These are phyloP conservation scores for Aythya baeri DNA, from an alignment of 2,113 vertebrate genomes.

Conservation along the genomic window DNA sequence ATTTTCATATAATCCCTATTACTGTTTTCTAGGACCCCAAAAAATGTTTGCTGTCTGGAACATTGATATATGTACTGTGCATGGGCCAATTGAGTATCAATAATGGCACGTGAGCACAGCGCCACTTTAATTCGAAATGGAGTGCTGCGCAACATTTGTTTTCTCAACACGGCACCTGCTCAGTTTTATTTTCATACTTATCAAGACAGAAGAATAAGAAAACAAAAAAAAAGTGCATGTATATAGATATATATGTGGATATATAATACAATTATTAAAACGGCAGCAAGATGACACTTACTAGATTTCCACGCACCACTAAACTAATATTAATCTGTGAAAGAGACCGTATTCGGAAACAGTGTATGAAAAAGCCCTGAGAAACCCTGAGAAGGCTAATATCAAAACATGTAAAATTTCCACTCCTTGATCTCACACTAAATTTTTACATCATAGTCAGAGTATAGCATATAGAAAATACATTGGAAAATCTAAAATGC, in stretches of 20 bases:
- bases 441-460: neutral
- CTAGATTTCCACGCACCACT: neutral
- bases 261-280: neutral
- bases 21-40: neutral
- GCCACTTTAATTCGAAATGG: neutral
- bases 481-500: neutral
- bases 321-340: neutral
- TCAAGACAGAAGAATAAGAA: neutral
- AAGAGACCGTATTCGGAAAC: neutral
- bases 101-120: neutral
- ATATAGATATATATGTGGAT: too few species aligned
- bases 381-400: neutral
- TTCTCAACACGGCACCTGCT: neutral
- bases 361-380: neutral
- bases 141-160: slow-evolving; percentile 9
- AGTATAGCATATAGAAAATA: neutral
- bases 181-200: neutral
- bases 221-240: neutral
- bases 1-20: neutral
- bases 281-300: neutral
- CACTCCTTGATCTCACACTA: neutral
- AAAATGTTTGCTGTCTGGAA: neutral
- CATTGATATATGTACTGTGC: neutral
- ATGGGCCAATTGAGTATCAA: neutral
- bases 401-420: neutral